Conservation (phyloP, 2,888 invertebrate genomes). For the Heliconius ismenius region DNA sequence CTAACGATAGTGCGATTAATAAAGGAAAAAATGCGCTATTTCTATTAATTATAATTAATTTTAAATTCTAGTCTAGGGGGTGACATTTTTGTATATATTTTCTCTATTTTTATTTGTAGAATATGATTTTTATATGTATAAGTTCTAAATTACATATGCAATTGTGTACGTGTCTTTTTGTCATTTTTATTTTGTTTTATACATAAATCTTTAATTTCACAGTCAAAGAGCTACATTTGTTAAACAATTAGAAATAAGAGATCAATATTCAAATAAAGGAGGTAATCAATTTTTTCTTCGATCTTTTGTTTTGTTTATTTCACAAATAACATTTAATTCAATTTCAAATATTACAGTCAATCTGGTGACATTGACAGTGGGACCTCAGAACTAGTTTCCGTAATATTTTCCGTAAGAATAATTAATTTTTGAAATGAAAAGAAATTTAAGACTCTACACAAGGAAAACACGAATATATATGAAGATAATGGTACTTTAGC, state of each 20-base stretch:
- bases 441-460: too few relatives aligned
- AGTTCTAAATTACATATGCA: background rate
- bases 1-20: background rate
- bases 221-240: slow-evolving; percentile 35
- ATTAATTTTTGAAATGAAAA: too few relatives aligned
- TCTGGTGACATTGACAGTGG: background rate
- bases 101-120: slow-evolving; percentile 1
- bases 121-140: background rate
- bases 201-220: background rate
- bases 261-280: slow-evolving; percentile 34
- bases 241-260: slow-evolving; percentile 19
- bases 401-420: too few relatives aligned
- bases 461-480: too few relatives aligned
- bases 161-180: background rate
- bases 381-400: too few relatives aligned
- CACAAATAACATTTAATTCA: background rate
- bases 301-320: slow-evolving; percentile 13
- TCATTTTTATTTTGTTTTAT: background rate
- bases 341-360: too few relatives aligned
- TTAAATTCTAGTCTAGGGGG: slow-evolving; percentile 38
- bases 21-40: slow-evolving; percentile 16
- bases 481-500: too few relatives aligned
- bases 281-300: slow-evolving; percentile 27
- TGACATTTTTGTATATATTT: slow-evolving; percentile 40
- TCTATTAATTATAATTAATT: slow-evolving; percentile 21